Evolutionary conservation across 2,113 vertebrate species (phyloP), one percentile per base, ranked within the genome.

Genomic region (Lepus timidus): DNA sequence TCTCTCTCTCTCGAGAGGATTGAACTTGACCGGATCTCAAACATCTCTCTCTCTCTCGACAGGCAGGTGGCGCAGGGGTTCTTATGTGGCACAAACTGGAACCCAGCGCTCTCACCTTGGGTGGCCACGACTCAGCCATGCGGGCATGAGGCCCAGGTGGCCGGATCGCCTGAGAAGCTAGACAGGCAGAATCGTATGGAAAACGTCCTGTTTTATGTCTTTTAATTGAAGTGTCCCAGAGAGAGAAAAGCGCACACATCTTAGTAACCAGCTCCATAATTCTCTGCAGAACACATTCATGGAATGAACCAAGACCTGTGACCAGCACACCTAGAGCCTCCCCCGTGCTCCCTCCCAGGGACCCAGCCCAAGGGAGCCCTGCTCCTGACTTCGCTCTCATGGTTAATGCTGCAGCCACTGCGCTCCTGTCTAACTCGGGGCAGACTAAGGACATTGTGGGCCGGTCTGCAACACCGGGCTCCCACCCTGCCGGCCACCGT

Each of bases 231-330:
- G 19, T 14, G 68, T 88, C 33, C 17, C 55, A 55, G 29, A 6
- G 16, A 6, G 3, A 27, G 85, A 36, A 67, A 84, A 10, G 6
- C 3, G 16, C 44, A 29, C 4, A 11, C 3, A 3, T 76, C 68
- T 93, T 71, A 20, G 25, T 70, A 67, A 23, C 58, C 55, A 3
- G 49, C 64, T 10, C 36, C 85, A 64, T 64, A 75, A 52, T 88
- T 92, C 82, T 88, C 78, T 64, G 33, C 52, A 44, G 62, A 71
- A 86, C 68, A 70, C 44, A 17, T 29, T 20, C 16, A 1, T 9
- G 16, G 39, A 58, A 65, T 55, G 91, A 68, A 95, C 78, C 84
- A 84, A 51, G 74, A 81, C 22, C 73, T 86, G 49, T 27, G 61
- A 36, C 6, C 29, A 8, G n/a, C 29, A 22, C 16, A 36, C 65